Evolutionary conservation across 2,797 vertebrate species (phyloP).

Genomic region (Crossoptilon crossoptilon): DNA sequence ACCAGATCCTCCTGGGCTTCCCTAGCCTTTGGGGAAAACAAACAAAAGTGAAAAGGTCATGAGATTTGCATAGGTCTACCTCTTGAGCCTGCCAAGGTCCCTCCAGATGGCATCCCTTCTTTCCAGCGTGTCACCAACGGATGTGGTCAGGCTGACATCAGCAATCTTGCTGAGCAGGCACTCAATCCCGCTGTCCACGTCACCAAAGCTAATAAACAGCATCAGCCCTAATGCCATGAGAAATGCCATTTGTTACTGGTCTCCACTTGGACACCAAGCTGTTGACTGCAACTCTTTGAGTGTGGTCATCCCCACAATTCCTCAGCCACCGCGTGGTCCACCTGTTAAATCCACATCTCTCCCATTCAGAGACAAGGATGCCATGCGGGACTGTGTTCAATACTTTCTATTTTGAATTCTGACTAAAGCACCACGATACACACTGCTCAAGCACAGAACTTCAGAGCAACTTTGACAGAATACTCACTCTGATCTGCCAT

Average conservation of each 20-base stretch:
- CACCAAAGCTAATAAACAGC: neutral
- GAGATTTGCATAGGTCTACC: neutral
- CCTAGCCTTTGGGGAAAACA: constrained; percentile 79
- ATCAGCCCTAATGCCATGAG: neutral
- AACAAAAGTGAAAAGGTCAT: neutral
- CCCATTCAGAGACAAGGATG: neutral
- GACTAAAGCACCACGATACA: neutral
- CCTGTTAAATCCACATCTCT: neutral
- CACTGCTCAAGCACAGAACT: neutral
- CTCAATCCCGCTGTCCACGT: neutral
- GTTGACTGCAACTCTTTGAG: neutral
- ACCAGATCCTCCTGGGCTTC: constrained; percentile 90
- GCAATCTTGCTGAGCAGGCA: neutral
- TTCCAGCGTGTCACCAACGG: neutral
- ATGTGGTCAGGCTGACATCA: too few relatives aligned
- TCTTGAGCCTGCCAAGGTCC: neutral
- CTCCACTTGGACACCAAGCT: neutral
- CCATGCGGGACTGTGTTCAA: too few relatives aligned
- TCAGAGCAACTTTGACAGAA: neutral
- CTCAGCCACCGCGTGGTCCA: neutral
- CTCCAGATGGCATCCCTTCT: too few relatives aligned
- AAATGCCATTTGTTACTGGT: neutral
- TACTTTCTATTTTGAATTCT: neutral
- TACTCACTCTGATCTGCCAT: constrained; percentile 91
- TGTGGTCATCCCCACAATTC: neutral